Base-by-base conservation (phyloP, 2,113 vertebrate species). In the Bubo blakistoni region DNA sequence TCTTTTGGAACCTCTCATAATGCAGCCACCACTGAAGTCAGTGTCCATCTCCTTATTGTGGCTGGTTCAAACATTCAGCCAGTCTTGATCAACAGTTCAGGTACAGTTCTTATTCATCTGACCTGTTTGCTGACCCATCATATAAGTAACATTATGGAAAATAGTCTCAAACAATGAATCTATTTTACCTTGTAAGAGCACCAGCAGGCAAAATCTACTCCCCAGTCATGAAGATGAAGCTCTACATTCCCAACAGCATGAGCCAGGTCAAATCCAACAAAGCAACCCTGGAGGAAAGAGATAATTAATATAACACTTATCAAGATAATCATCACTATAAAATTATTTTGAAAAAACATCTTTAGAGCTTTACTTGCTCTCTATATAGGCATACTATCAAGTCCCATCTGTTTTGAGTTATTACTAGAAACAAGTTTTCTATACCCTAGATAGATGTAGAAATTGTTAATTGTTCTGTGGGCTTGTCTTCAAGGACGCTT, bases 181-280 rank as follows among this genome's bases (percentile, higher is more conserved):
- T 73, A 6, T 76, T 81, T 89, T 96, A 99, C 99, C 99, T 99
- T 99, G 92, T 99, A 99, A 46, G 99, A 98, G 94, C 99, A 99
- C 99, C 99, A 99, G 97, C 99, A 99, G 94, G 99, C 99, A 72
- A 99, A 99, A 94, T 99, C 99, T 6, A 99, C 99, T 11, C 98
- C 98, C 99, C 99, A 99, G 83, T 99, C 98, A 71, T 99, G 99
- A 67, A 99, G 97, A 79, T 90, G 85, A 61, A 99, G 97, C 46
- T 99, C 99, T 4, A 95, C 98, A 6, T 99, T 99, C 62, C 99
- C 99, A 38, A 97, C 99, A 7, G 99, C 98, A 4, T 99, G 99
- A 46, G 99, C 99, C 54, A 99, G 98, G 92, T 99, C 99, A 40
- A 99, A 99, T 9, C 99, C 99, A 6, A 99, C 99, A 69, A 98